Evolutionary conservation across 2,888 invertebrate genomes (phyloP), one percentile per base, ranked within the genome.

Genomic region (Zhuqinia jingwanae): DNA sequence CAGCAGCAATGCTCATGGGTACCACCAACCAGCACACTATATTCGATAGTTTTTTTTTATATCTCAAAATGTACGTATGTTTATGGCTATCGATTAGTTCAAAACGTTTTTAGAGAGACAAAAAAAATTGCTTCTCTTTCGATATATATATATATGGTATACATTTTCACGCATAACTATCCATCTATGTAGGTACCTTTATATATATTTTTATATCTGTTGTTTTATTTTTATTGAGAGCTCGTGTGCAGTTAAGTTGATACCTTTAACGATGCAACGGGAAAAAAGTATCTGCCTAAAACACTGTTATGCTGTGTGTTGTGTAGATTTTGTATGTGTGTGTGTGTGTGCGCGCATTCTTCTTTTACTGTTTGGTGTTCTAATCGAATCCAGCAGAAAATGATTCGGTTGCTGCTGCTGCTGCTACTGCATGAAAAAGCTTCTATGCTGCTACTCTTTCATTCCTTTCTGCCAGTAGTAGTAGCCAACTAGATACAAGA

Each of bases 11-110:
- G 36, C 36, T 36, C 8, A 36, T 36, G 36, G 3, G 36, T 36
- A 36, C 36, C 25, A 15, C 15, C 20, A 25, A n/a, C n/a, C n/a
- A n/a, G n/a, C n/a, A n/a, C n/a, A n/a, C n/a, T n/a, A n/a, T n/a
- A n/a, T n/a, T n/a, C n/a, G n/a, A n/a, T n/a, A n/a, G n/a, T 60
- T 53, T 8, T 60, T 15, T 60, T 60, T 60, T 22, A 25, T 27
- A 25, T 6, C 60, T 11, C 25, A 65, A 5, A 65, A 27, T 15
- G 65, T 17, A 27, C 15, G 22, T 63, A 70, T 80, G 80, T 68
- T 80, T 80, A 80, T 80, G 58, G 22, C 42, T 70, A 80, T 80
- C 70, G 80, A 70, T 80, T 80, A 70, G 42, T 42, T 70, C 80
- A 70, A 36, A n/a, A n/a, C n/a, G n/a, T n/a, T n/a, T n/a, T n/a